Evolutionary conservation across 2,113 vertebrate genomes (phyloP).

Genomic region (Ciconia boyciana): DNA sequence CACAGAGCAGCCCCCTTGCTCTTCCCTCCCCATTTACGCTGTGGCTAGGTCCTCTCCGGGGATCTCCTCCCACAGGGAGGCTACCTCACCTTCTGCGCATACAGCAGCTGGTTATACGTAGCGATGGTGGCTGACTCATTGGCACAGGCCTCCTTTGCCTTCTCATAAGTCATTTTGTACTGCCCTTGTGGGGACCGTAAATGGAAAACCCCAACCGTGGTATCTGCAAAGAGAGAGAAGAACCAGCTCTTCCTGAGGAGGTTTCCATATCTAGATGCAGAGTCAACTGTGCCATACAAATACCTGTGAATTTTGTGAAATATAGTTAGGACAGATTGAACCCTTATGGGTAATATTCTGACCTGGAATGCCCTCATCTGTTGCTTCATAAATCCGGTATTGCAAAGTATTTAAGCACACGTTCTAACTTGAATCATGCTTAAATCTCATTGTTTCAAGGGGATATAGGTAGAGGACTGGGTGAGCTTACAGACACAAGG

Average conservation of each 20-base stretch:
- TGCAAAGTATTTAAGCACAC: fast-evolving
- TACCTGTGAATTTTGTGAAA: background rate
- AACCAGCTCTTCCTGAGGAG: background rate
- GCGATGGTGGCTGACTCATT: slow-evolving; percentile 77
- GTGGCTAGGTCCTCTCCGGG: fast-evolving
- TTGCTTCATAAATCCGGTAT: background rate
- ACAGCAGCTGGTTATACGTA: slow-evolving; percentile 86
- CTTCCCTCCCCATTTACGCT: background rate
- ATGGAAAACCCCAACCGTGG: slow-evolving; percentile 86
- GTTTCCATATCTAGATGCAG: background rate
- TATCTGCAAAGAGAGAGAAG: slow-evolving; percentile 71
- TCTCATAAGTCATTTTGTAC: slow-evolving; percentile 84
- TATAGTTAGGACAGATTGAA: background rate
- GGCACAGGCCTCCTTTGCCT: slow-evolving; percentile 77
- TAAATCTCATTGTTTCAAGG: background rate
- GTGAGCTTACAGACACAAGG: background rate
- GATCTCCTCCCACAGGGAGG: background rate
- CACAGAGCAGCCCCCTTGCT: background rate
- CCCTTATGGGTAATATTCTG: background rate
- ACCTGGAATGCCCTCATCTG: too few species aligned
- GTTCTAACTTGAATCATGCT: background rate
- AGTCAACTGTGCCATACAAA: background rate
- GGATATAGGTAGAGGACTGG: background rate
- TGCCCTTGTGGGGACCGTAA: slow-evolving; percentile 76
- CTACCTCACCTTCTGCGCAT: slow-evolving; percentile 84